Base-by-base conservation (phyloP, 30 jellyfish, hydroid and myxozoan genomes). In the Pelagia noctiluca region DNA sequence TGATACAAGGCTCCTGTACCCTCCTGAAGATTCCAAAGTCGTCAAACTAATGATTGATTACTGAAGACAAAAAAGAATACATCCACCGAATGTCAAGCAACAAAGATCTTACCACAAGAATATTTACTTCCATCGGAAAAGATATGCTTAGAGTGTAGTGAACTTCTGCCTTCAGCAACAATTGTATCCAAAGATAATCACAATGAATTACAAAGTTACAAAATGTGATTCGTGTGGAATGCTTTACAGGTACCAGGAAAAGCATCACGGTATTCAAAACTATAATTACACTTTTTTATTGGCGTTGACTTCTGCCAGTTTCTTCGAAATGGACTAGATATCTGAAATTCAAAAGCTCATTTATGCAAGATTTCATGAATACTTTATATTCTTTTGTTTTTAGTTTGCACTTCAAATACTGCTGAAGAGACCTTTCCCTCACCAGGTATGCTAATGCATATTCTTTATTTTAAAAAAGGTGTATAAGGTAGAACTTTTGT, bases 231-330 rank as follows among this genome's bases (percentile, higher is more conserved):
- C 16, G 57, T 42, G 57, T 42, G 57, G 57, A 42, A 42, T 42
- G 57, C 57, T 5, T 16, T 76, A 50, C 46, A 53, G 88, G 46
- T 76, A 76, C 71, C 87, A 76, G 31, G 88, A 76, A 62, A 29
- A 37, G 11, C 32, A 50, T n/a, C 38, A 50, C 62, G 84, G 88
- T 18, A 62, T 76, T 10, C 85, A 76, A 12, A 76, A 76, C 67
- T 76, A 25, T 34, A 76, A 76, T 86, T 10, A 76, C 67, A 76
- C 64, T 46, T 60, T 76, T 19, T 76, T 21, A 21, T 76, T 4
- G 67, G 88, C 1, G 4, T 76, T 21, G 88, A 76, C 46, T 13
- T 57, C 57, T 76, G 88, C 57, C 8, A 38, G 46, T 35, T 21
- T 16, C 31, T 76, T 30, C 68, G 57, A 33, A 80, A 57, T 38